A percentile compares a stretch with the other conserved stretches of the same genome.
Evolutionary conservation across 2,888 invertebrate species (phyloP).

Genomic region (Nomada flava): DNA sequence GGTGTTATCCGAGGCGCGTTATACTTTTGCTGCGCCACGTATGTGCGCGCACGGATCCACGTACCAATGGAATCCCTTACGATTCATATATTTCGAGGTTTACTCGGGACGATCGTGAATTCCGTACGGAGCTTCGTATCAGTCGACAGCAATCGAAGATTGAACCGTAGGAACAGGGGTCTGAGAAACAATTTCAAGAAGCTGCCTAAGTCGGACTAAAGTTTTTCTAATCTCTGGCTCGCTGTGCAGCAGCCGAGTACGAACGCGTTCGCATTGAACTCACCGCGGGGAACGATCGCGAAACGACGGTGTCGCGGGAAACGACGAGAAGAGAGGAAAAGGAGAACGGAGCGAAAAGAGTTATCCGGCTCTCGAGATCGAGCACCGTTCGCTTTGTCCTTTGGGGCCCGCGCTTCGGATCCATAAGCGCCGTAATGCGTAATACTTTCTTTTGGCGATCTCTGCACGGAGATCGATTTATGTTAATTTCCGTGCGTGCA

Average conservation of each 20-base stretch:
- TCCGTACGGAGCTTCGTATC: constrained; percentile 18
- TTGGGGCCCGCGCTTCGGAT: constrained; percentile 46
- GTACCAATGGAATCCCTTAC: neutral
- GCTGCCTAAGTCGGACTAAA: constrained; percentile 6
- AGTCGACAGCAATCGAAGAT: constrained; percentile 23
- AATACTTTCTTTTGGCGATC: constrained; percentile 74
- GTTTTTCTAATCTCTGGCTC: neutral
- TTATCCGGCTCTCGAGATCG: neutral
- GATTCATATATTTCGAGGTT: neutral
- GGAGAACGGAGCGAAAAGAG: neutral
- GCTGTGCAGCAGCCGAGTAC: neutral
- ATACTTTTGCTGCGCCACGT: too few relatives aligned
- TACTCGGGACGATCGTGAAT: constrained; percentile 13
- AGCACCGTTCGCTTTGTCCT: constrained; percentile 58
- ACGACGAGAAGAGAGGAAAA: neutral
- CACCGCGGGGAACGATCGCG: too few relatives aligned
- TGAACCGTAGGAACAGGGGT: constrained; percentile 13
- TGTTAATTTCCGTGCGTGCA: constrained; percentile 72
- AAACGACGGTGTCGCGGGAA: neutral
- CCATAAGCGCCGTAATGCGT: constrained; percentile 67
- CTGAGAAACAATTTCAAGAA: constrained; percentile 10
- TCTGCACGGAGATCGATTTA: constrained; percentile 73
- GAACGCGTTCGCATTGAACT: too few relatives aligned
- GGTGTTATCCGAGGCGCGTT: neutral
- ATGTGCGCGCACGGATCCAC: too few relatives aligned